These are phyloP conservation scores for Rhynchotus rufescens DNA, from an alignment of 2,797 vertebrate species.

Conservation along the genomic window DNA sequence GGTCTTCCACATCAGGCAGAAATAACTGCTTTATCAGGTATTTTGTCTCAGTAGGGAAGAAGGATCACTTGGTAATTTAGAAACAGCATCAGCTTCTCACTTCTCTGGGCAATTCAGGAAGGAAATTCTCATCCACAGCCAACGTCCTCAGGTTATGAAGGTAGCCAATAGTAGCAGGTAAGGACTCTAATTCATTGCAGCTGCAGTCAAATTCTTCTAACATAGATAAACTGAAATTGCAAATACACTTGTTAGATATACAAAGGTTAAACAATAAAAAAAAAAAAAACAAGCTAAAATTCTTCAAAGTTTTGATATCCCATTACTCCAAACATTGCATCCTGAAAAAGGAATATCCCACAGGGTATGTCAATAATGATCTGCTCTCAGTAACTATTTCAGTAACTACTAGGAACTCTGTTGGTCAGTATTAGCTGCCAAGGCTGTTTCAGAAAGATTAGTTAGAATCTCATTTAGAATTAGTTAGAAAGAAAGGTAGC, in stretches of 20 bases:
- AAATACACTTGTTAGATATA: constrained; percentile 33
- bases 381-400: neutral
- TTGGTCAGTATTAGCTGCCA: neutral
- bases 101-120: constrained; percentile 93
- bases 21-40: fast-evolving
- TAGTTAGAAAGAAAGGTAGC: neutral
- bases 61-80: neutral
- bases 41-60: neutral
- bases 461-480: no score
- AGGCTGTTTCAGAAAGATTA: neutral
- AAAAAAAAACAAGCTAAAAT: neutral
- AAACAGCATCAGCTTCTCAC: constrained; percentile 77
- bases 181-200: constrained; percentile 96
- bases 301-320: neutral
- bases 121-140: constrained; percentile 97
- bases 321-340: neutral
- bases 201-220: constrained; percentile 99
- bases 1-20: fast-evolving
- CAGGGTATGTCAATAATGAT: neutral
- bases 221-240: constrained; percentile 89
- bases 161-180: constrained; percentile 94
- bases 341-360: neutral
- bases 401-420: neutral
- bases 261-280: neutral
- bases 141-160: constrained; percentile 94